phyloP scores from a whole-genome alignment of 2,888 invertebrate species.

The Tetanocera ferruginea region DNA sequence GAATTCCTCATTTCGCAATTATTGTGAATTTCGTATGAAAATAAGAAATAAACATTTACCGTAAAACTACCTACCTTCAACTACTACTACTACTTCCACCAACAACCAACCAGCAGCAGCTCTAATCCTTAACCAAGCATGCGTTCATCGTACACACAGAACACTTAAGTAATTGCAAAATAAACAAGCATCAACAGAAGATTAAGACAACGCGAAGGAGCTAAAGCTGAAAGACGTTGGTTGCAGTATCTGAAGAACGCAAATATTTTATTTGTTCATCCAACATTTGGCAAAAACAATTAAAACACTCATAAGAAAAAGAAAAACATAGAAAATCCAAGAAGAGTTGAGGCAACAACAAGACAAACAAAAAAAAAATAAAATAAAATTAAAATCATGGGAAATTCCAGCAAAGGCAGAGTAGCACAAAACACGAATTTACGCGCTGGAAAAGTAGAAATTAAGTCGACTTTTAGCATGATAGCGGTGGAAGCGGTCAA shows the following conservation, averaged over 20 bases:
- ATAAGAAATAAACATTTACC: not conserved
- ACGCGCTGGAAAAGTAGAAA: not conserved
- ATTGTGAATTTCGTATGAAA: too few species aligned
- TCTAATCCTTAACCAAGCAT: not conserved
- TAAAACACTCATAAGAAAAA: conserved; percentile 49
- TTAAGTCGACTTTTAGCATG: not conserved
- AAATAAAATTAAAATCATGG: not conserved
- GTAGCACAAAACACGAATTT: not conserved
- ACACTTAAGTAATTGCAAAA: conserved; percentile 67
- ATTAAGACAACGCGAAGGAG: conserved; percentile 56
- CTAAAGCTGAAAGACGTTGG: conserved; percentile 2
- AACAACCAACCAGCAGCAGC: not conserved
- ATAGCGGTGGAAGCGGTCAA: conserved; percentile 9
- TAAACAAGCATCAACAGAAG: conserved; percentile 67
- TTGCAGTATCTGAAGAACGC: conserved; percentile 21
- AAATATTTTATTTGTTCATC: conserved; percentile 41
- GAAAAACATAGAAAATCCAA: conserved; percentile 37
- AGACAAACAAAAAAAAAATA: not conserved
- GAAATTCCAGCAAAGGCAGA: not conserved
- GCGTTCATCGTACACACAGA: conserved; percentile 55
- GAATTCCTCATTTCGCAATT: too few species aligned
- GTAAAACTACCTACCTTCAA: not conserved
- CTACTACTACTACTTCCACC: too few species aligned
- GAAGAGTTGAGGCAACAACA: not conserved
- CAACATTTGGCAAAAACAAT: conserved; percentile 43